phyloP scores from a whole-genome alignment of 2,797 vertebrate species.

The Gymnocypris eckloni region DNA sequence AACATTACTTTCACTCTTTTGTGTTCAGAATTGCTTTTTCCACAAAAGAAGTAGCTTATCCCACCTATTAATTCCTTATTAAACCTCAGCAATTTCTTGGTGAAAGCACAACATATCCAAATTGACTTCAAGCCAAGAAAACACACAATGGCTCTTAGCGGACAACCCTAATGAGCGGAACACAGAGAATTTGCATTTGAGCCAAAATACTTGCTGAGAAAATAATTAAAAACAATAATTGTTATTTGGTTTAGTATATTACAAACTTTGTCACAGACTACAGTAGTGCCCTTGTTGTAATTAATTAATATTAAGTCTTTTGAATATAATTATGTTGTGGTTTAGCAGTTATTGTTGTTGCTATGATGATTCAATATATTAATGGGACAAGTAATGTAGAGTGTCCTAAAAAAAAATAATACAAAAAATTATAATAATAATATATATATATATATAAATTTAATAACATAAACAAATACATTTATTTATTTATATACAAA shows the following conservation, averaged over 20 bases:
- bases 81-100: slow-evolving; percentile 47
- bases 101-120: slow-evolving; percentile 42
- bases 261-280: not conserved
- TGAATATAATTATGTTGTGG: not conserved
- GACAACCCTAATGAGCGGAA: slow-evolving; percentile 59
- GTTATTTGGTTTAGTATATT: slow-evolving; percentile 12
- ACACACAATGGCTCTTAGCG: slow-evolving; percentile 60
- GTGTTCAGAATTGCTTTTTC: slow-evolving; percentile 24
- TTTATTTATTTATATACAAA: too few species aligned
- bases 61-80: slow-evolving; percentile 55
- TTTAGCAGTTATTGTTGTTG: not conserved
- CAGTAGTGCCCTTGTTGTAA: not conserved
- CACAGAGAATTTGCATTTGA: slow-evolving; percentile 28
- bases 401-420: not conserved
- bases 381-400: not conserved
- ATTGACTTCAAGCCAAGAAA: slow-evolving; percentile 52
- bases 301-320: slow-evolving; percentile 12
- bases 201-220: slow-evolving; percentile 41
- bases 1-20: slow-evolving; percentile 59
- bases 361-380: not conserved
- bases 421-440: too few species aligned
- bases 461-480: not conserved
- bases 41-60: slow-evolving; percentile 36
- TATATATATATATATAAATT: too few species aligned
- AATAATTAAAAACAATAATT: slow-evolving; percentile 18